Conservation (phyloP, 2,888 invertebrate genomes). For the Caenorhabditis sp. region DNA sequence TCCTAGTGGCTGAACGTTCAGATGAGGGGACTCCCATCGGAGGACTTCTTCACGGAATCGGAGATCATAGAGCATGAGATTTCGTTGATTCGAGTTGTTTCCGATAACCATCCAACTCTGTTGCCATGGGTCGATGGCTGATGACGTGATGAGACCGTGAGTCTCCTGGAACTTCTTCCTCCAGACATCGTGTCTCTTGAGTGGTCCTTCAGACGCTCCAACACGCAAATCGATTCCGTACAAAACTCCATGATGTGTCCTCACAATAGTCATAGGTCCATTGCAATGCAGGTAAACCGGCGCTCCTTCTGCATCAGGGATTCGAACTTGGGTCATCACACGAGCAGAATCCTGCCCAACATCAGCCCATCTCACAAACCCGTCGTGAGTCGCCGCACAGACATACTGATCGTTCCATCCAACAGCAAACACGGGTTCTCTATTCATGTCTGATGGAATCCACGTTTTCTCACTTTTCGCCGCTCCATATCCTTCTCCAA, state of each 20-base stretch:
- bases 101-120: constrained; percentile 80
- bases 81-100: constrained; percentile 65
- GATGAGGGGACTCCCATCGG: constrained; percentile 58
- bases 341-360: constrained; percentile 34
- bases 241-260: constrained; percentile 79
- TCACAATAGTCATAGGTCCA: constrained; percentile 67
- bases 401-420: constrained; percentile 58
- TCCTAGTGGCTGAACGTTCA: constrained; percentile 26
- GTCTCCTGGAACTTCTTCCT: constrained; percentile 59
- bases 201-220: constrained; percentile 53
- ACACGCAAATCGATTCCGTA: constrained; percentile 77
- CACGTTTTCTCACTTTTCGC: constrained; percentile 63
- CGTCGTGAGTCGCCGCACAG: constrained; percentile 52
- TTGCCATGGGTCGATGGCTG: constrained; percentile 78
- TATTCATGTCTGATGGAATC: constrained; percentile 31
- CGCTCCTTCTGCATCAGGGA: constrained; percentile 67
- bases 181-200: constrained; percentile 70
- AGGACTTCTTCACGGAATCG: constrained; percentile 70
- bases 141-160: constrained; percentile 74
- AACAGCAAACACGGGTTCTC: constrained; percentile 40
- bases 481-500: constrained; percentile 68
- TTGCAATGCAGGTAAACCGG: constrained; percentile 70
- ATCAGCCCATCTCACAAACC: constrained; percentile 59
- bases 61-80: constrained; percentile 78
- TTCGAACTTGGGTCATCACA: constrained; percentile 49